These are phyloP conservation scores for Hanleya hanleyi DNA, from an alignment of 2,888 invertebrate genomes.

Conservation along the genomic window DNA sequence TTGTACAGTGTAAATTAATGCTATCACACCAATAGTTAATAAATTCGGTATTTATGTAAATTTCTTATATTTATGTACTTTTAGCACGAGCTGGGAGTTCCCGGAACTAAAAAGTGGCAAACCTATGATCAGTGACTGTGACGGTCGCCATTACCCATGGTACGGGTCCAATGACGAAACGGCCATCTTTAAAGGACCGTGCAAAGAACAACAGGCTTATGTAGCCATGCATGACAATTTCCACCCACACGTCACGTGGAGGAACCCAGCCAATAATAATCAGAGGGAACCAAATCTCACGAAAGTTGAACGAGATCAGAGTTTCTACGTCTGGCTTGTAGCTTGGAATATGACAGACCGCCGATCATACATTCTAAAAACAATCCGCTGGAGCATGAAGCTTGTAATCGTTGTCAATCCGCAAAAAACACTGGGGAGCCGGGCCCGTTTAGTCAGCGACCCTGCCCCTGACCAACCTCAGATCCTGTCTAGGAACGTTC, in stretches of 20 bases:
- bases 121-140: slow-evolving; percentile 72
- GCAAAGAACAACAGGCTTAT: slow-evolving; percentile 61
- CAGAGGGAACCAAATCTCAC: slow-evolving; percentile 68
- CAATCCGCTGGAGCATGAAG: slow-evolving; percentile 68
- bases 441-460: slow-evolving; percentile 61
- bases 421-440: slow-evolving; percentile 60
- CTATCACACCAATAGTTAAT: too few relatives aligned
- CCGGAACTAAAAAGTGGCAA: slow-evolving; percentile 71
- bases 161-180: slow-evolving; percentile 71
- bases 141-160: slow-evolving; percentile 73
- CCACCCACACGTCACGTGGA: slow-evolving; percentile 73
- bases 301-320: slow-evolving; percentile 70
- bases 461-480: slow-evolving; percentile 61
- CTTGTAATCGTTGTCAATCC: slow-evolving; percentile 71
- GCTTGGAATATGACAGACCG: slow-evolving; percentile 68
- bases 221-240: slow-evolving; percentile 73
- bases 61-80: too few relatives aligned
- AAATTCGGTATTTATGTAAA: too few relatives aligned
- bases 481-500: slow-evolving; percentile 58
- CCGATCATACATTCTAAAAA: slow-evolving; percentile 68
- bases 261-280: slow-evolving; percentile 68
- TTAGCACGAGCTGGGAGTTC: slow-evolving; percentile 74
- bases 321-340: slow-evolving; percentile 72
- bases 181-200: slow-evolving; percentile 67
- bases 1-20: too few relatives aligned